These are phyloP conservation scores for Pseudomyrmex sp. DNA, from an alignment of 1,140 invertebrate species.

Conservation along the genomic window DNA sequence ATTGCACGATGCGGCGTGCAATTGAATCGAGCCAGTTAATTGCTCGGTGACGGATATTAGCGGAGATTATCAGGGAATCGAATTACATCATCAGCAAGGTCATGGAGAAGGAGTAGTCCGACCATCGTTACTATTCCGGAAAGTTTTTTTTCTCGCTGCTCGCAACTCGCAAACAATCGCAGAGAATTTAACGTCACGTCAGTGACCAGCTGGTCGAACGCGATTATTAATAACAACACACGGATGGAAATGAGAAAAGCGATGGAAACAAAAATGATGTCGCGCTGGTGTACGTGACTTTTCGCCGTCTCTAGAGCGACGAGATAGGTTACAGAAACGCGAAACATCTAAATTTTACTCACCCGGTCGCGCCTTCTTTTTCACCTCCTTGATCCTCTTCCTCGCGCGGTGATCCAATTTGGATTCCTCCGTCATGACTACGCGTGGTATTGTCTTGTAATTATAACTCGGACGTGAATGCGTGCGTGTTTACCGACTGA, in stretches of 20 bases:
- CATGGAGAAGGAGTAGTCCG: not conserved
- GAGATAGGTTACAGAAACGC: constrained; percentile 73
- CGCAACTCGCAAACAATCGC: not conserved
- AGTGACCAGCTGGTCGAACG: no score
- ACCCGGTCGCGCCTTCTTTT: constrained; percentile 95
- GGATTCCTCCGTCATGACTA: constrained; percentile 79
- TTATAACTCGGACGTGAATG: constrained; percentile 42
- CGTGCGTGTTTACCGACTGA: constrained; percentile 70
- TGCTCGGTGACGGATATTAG: not conserved
- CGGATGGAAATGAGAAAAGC: not conserved
- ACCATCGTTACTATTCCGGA: no score
- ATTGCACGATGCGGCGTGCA: not conserved
- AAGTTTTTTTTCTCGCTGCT: not conserved
- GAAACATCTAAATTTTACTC: constrained; percentile 74
- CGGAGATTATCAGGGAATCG: constrained; percentile 9
- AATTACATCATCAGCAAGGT: constrained; percentile 47
- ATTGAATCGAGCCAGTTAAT: not conserved
- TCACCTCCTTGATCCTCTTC: constrained; percentile 95
- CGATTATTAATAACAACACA: not conserved
- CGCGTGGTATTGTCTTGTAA: constrained; percentile 48
- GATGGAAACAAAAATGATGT: not conserved
- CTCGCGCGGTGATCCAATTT: constrained; percentile 90
- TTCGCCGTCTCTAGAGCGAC: constrained; percentile 47
- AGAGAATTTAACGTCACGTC: no score
- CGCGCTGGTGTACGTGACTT: not conserved